A percentile compares a stretch with the other conserved stretches of the same genome.
Conservation (phyloP, 2,113 vertebrate genomes). For the Psittacus erithacus region DNA sequence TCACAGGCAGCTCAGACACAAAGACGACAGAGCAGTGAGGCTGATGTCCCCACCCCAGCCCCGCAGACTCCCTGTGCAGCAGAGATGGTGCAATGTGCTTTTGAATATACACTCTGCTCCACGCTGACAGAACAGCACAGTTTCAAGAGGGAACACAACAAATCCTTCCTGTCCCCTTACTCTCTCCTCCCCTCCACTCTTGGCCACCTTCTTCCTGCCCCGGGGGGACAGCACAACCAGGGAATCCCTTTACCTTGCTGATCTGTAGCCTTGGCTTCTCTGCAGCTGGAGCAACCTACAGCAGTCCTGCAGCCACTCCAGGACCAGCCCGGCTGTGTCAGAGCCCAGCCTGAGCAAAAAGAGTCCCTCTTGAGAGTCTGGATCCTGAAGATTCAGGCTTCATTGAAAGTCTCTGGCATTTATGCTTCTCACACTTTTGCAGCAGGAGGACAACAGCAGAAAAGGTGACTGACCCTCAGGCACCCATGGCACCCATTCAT, state of each 20-base stretch:
- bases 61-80: neutral
- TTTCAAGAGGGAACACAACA: neutral
- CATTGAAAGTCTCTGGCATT: neutral
- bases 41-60: neutral
- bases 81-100: rapidly evolving
- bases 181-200: neutral
- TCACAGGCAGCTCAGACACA: neutral
- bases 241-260: neutral
- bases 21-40: neutral
- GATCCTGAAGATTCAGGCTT: neutral
- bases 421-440: neutral
- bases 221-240: neutral
- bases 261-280: neutral
- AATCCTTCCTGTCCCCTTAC: neutral
- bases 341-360: neutral
- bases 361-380: neutral
- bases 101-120: neutral
- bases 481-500: rapidly evolving
- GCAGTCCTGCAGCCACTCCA: neutral
- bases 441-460: neutral
- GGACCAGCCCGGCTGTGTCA: neutral
- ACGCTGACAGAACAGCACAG: neutral
- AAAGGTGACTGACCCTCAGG: neutral
- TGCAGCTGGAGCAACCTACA: neutral
- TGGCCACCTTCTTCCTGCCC: neutral